phyloP scores from a whole-genome alignment of 2,113 vertebrate genomes.

The Parus major region DNA sequence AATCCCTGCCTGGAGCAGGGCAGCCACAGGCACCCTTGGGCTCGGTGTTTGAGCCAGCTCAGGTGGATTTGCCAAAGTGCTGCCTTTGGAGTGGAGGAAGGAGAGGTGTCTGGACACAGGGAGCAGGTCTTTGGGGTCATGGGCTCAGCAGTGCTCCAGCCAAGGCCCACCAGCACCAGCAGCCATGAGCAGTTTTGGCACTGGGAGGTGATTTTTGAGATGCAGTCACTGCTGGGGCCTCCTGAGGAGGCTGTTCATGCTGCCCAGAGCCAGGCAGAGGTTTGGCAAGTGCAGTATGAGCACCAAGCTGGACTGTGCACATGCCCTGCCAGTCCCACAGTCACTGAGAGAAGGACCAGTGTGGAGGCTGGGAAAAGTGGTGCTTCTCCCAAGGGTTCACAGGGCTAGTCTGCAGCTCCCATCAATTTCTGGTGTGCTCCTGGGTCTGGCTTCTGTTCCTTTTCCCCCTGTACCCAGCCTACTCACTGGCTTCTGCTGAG shows the following conservation, averaged over 20 bases:
- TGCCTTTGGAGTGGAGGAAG: background rate
- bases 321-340: accelerated
- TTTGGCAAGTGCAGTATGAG: background rate
- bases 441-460: background rate
- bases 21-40: background rate
- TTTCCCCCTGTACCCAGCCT: background rate
- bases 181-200: background rate
- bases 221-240: accelerated
- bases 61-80: background rate
- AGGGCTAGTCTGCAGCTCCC: background rate
- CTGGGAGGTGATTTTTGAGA: background rate
- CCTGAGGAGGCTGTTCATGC: background rate
- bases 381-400: accelerated
- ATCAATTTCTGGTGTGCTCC: background rate
- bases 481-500: background rate
- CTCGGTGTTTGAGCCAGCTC: background rate
- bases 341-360: background rate
- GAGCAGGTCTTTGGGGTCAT: accelerated
- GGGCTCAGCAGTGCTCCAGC: background rate
- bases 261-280: background rate
- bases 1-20: background rate
- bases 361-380: accelerated
- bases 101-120: background rate
- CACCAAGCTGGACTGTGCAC: background rate
- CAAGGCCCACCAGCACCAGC: background rate